phyloP scores from a whole-genome alignment of 2,113 vertebrate genomes.

The Acanthochromis polyacanthus region DNA sequence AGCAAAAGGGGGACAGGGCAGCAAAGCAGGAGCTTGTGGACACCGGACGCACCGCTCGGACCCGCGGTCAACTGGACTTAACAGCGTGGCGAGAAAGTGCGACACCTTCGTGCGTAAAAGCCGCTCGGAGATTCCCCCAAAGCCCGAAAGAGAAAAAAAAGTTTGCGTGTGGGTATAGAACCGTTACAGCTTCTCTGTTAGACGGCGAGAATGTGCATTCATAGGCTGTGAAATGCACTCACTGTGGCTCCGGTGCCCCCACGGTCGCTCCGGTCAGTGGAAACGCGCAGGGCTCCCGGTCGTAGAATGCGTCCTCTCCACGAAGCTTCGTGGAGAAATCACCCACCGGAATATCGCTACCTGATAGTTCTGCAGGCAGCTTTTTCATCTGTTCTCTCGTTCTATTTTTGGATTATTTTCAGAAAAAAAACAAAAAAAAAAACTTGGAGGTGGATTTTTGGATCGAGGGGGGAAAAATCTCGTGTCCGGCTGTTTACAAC shows the following conservation, averaged over 20 bases:
- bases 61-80: conserved; percentile 84
- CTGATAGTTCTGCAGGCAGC: conserved; percentile 72
- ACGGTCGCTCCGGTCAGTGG: conserved; percentile 74
- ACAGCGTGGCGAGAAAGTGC: conserved; percentile 70
- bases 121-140: conserved; percentile 42
- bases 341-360: conserved; percentile 71
- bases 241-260: conserved; percentile 73
- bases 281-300: conserved; percentile 72
- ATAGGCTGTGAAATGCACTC: conserved; percentile 59
- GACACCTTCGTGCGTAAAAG: conserved; percentile 75
- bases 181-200: conserved; percentile 23
- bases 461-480: conserved; percentile 90
- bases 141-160: conserved; percentile 66
- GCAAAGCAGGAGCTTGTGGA: conserved; percentile 68
- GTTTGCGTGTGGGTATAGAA: conserved; percentile 62
- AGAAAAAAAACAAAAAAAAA: conserved; percentile 66
- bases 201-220: conserved; percentile 61
- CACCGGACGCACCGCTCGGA: conserved; percentile 82
- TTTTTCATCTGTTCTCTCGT: conserved; percentile 86
- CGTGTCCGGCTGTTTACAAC: conserved; percentile 96
- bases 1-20: conserved; percentile 14
- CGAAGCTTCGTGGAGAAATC: conserved; percentile 65
- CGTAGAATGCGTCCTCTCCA: conserved; percentile 66
- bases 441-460: conserved; percentile 92
- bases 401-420: conserved; percentile 95